Base-by-base conservation (phyloP, 2,888 invertebrate genomes). In the Cantharis rustica region DNA sequence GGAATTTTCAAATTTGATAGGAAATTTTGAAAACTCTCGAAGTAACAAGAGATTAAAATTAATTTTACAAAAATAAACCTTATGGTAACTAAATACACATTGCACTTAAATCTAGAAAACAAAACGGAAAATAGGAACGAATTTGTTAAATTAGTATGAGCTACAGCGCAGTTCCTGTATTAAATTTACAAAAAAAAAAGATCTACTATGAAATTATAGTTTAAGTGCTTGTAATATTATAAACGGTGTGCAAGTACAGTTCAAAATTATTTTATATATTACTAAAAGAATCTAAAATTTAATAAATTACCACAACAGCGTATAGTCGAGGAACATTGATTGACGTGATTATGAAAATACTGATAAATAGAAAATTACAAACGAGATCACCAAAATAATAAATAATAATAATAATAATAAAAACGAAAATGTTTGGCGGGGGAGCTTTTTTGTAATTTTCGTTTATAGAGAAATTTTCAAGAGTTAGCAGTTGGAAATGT, bases 51-150 rank as follows among this genome's bases (percentile, higher is more conserved):
- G 4, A 47, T 47, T 47, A 47, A 47, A 47, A 47, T 47, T 47
- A 47, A 47, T 47, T 31, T 47, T 47, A 47, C 47, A 47, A 47
- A 47, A 47, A 47, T 69, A 23, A 16, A 31, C 20, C 31, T 70
- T 20, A 70, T 31, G 70, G 70, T 70, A 70, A 70, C 70, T 70
- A 47, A 70, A 16, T 68, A 68, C 16, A 31, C 20, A 70, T 70
- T 70, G 70, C 70, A 70, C 70, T 70, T 70, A 70, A 70, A 70
- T 31, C 61, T 47, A 61, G 16, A 15, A 31, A 31, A n/a, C n/a
- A 70, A 69, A 69, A 31, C 16, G 10, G 16, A 23, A 70, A 16
- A 70, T 69, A 69, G 69, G 70, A 70, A 70, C 70, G 61, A 20
- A 68, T 64, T 47, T 47, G 47, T 47, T 47, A 47, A 47, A 13